Conservation (phyloP, 2,113 vertebrate genomes). For the Gallinago undulata region DNA sequence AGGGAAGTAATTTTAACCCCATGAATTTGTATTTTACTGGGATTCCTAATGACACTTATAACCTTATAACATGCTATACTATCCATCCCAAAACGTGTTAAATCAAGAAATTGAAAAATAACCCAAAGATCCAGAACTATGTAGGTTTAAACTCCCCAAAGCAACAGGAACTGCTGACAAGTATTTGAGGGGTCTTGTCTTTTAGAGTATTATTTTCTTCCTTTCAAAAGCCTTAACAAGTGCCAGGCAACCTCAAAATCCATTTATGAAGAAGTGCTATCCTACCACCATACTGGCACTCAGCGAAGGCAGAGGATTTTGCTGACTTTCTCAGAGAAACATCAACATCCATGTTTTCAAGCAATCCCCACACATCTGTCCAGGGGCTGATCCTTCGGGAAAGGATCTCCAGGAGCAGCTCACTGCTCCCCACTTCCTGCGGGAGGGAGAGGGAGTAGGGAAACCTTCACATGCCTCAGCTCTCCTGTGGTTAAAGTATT, state of each 20-base stretch:
- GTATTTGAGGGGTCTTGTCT: not conserved
- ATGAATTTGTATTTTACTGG: not conserved
- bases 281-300: not conserved
- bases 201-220: not conserved
- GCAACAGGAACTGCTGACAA: not conserved
- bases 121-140: not conserved
- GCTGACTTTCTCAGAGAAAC: not conserved
- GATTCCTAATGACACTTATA: not conserved
- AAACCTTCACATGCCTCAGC: not conserved
- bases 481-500: not conserved
- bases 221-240: not conserved
- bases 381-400: rapidly evolving
- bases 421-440: not conserved
- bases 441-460: not conserved
- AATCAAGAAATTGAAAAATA: not conserved
- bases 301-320: not conserved
- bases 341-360: rapidly evolving
- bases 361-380: not conserved
- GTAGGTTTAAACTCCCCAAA: not conserved
- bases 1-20: not conserved
- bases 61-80: not conserved
- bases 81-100: not conserved
- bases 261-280: not conserved
- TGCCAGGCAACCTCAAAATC: not conserved
- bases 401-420: not conserved